Evolutionary conservation across 2,113 vertebrate species (phyloP).

Genomic region (Laticauda colubrina): DNA sequence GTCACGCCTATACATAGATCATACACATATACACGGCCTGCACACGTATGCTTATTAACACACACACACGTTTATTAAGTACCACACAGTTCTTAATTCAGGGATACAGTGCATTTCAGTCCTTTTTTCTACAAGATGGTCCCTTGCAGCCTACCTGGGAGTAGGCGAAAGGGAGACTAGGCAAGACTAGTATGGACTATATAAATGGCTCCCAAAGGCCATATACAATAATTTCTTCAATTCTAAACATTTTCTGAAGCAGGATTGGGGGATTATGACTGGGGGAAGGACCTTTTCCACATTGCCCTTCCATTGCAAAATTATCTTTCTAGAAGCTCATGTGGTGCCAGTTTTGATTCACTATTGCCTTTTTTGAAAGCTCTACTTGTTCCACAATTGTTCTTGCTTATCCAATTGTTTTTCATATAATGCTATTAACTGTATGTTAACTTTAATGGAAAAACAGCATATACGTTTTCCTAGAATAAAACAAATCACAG

Average conservation of each 20-base stretch:
- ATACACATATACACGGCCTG: neutral
- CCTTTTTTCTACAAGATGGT: neutral
- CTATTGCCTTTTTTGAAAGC: neutral
- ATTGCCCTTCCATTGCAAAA: neutral
- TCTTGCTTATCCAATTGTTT: neutral
- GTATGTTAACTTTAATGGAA: neutral
- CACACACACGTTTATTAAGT: neutral
- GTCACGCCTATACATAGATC: neutral
- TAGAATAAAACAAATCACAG: neutral
- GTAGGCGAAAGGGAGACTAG: neutral
- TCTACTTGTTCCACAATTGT: neutral
- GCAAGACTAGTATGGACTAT: neutral
- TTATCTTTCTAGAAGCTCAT: neutral
- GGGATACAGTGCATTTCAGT: neutral
- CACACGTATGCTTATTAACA: neutral
- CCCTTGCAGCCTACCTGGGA: neutral
- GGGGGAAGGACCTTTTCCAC: neutral
- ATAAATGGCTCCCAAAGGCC: neutral
- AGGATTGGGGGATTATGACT: neutral
- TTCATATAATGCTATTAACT: neutral
- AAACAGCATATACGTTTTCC: neutral
- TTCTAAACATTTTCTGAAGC: neutral
- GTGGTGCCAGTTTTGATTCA: neutral
- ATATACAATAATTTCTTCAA: neutral
- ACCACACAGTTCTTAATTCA: neutral